A percentile compares a stretch with the other conserved stretches of the same genome.
Evolutionary conservation across 2,888 invertebrate species (phyloP).

Genomic region (Dasysyrphus tricinctus): DNA sequence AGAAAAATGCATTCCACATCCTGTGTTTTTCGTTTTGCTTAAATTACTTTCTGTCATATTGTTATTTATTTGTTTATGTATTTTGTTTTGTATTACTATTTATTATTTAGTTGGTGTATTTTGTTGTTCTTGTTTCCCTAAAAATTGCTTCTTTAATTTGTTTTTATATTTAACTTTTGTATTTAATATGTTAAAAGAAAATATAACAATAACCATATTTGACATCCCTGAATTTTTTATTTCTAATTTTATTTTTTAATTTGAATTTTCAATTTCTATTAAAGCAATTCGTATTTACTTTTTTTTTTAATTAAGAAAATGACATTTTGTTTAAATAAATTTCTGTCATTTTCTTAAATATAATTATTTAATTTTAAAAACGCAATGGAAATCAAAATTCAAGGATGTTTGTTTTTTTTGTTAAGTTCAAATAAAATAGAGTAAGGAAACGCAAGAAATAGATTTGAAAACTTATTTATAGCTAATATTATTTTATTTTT

Average conservation of each 20-base stretch:
- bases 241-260: constrained; percentile 14
- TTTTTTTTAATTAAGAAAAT: constrained; percentile 45
- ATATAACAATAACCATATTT: constrained; percentile 52
- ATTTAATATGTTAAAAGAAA: constrained; percentile 22
- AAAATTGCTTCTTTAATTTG: constrained; percentile 73
- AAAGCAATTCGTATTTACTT: constrained; percentile 38
- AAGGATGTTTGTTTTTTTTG: constrained; percentile 58
- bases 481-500: constrained; percentile 5
- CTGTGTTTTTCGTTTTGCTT: constrained; percentile 42
- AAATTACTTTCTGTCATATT: constrained; percentile 32
- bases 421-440: constrained; percentile 27
- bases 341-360: constrained; percentile 58
- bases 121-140: constrained; percentile 69
- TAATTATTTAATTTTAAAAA: constrained; percentile 35
- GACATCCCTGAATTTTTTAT: constrained; percentile 65
- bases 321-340: constrained; percentile 64
- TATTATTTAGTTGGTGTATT: constrained; percentile 58
- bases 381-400: constrained; percentile 64
- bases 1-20: constrained; percentile 72
- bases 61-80: neutral
- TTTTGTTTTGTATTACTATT: neutral
- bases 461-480: neutral
- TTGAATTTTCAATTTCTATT: constrained; percentile 16
- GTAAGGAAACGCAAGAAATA: constrained; percentile 54
- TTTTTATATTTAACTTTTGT: constrained; percentile 35